Evolutionary conservation across 1,140 invertebrate genomes (phyloP).

Genomic region (Hylyphantes graminicola): DNA sequence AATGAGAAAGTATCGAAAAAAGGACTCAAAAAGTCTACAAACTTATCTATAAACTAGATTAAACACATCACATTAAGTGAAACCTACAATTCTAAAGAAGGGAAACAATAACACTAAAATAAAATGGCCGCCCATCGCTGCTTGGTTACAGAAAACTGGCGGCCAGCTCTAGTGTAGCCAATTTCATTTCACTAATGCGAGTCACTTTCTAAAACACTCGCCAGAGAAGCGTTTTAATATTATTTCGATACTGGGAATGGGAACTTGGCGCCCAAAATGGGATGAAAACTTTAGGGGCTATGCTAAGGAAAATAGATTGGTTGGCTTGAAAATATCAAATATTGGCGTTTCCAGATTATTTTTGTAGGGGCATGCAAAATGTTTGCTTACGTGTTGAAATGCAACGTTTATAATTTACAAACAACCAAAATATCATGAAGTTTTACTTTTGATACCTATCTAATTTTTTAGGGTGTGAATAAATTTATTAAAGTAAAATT

Average conservation of each 20-base stretch:
- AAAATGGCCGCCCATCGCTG: conserved; percentile 13
- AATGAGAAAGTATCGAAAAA: neutral
- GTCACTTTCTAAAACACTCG: conserved; percentile 54
- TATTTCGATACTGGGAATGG: conserved; percentile 8
- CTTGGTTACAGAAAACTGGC: conserved; percentile 23
- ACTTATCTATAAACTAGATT: conserved; percentile 57
- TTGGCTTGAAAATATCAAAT: no score
- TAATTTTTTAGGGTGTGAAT: no score
- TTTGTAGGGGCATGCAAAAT: no score
- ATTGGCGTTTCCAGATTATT: no score
- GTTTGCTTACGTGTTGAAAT: no score
- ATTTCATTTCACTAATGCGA: conserved; percentile 58
- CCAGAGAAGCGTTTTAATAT: conserved; percentile 37
- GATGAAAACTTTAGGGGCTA: no score
- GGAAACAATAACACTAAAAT: conserved; percentile 3
- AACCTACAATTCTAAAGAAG: conserved; percentile 30
- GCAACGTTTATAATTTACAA: no score
- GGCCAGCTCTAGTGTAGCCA: conserved; percentile 29
- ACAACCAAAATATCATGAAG: no score
- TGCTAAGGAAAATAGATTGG: no score
- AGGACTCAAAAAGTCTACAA: neutral
- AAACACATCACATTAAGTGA: conserved; percentile 58
- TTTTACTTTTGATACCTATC: no score
- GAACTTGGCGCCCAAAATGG: no score
- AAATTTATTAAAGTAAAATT: no score